Evolutionary conservation across 2,113 vertebrate species (phyloP).

Genomic region (Xiphophorus maculatus): DNA sequence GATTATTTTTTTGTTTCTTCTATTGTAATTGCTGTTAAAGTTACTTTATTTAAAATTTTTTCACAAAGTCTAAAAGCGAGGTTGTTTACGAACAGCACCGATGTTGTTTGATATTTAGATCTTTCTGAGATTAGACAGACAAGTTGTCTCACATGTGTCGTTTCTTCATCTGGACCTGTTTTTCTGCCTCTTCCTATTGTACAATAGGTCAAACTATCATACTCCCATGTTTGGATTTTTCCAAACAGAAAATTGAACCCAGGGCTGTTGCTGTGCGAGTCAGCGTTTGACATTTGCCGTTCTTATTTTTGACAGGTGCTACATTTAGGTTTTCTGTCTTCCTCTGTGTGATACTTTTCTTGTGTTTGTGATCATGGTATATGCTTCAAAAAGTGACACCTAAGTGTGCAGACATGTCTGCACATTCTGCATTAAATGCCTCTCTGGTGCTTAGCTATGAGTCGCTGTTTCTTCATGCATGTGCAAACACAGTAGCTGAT

Average conservation of each 20-base stretch:
- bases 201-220: slow-evolving; percentile 23
- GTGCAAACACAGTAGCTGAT: slow-evolving; percentile 58
- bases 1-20: neutral
- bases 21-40: slow-evolving; percentile 5
- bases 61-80: slow-evolving; percentile 44
- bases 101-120: slow-evolving; percentile 63
- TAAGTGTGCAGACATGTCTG: slow-evolving; percentile 63
- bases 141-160: slow-evolving; percentile 25
- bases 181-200: slow-evolving; percentile 14
- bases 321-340: slow-evolving; percentile 43
- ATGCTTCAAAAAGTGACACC: slow-evolving; percentile 33
- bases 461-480: slow-evolving; percentile 37
- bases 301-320: slow-evolving; percentile 59
- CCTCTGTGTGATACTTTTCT: slow-evolving; percentile 27
- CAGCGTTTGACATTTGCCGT: slow-evolving; percentile 35
- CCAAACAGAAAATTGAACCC: slow-evolving; percentile 39
- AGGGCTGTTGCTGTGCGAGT: slow-evolving; percentile 29
- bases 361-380: slow-evolving; percentile 20
- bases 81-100: slow-evolving; percentile 26
- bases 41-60: slow-evolving; percentile 46
- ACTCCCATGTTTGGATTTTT: slow-evolving; percentile 36
- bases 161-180: slow-evolving; percentile 37
- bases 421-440: slow-evolving; percentile 68
- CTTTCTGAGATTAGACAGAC: slow-evolving; percentile 18
- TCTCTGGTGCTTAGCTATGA: slow-evolving; percentile 63